A percentile compares a stretch with the other conserved stretches of the same genome.
These are phyloP conservation scores for Chironomus tepperi DNA, from an alignment of 1,140 invertebrate species.

Conservation along the genomic window DNA sequence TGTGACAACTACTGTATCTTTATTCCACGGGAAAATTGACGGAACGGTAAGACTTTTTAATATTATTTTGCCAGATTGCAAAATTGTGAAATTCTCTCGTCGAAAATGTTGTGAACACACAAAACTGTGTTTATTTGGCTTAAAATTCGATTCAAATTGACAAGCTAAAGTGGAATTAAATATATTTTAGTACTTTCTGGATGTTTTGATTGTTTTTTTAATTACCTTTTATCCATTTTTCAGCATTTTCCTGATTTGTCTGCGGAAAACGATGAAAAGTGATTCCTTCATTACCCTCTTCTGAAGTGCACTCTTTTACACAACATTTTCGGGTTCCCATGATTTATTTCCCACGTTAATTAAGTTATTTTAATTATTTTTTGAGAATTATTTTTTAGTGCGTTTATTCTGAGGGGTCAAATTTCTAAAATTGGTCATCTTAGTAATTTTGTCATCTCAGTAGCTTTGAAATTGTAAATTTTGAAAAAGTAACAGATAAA, in stretches of 20 bases:
- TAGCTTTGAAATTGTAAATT: no score
- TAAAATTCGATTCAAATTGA: constrained; percentile 42
- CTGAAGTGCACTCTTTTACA: constrained; percentile 38
- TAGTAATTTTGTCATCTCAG: no score
- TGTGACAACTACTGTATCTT: constrained; percentile 28
- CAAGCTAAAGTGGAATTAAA: constrained; percentile 44
- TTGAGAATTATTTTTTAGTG: no score
- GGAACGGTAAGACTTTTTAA: constrained; percentile 42
- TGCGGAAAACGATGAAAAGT: constrained; percentile 48
- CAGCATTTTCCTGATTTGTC: constrained; percentile 32
- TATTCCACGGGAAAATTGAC: constrained; percentile 41
- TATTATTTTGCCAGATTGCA: constrained; percentile 48
- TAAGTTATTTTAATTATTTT: no score
- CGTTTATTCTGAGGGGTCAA: no score
- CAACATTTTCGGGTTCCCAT: constrained; percentile 38
- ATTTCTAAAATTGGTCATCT: no score
- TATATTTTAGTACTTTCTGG: constrained; percentile 28
- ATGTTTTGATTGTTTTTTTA: background rate
- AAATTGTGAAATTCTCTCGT: constrained; percentile 50
- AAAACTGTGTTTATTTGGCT: constrained; percentile 46
- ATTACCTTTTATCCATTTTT: constrained; percentile 2
- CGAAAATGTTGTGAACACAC: constrained; percentile 55
- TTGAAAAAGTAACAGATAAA: no score
- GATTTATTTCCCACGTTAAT: no score
- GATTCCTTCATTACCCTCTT: constrained; percentile 40